Base-by-base conservation (phyloP, 2,888 invertebrate genomes). In the Oligia fasciuncula region DNA sequence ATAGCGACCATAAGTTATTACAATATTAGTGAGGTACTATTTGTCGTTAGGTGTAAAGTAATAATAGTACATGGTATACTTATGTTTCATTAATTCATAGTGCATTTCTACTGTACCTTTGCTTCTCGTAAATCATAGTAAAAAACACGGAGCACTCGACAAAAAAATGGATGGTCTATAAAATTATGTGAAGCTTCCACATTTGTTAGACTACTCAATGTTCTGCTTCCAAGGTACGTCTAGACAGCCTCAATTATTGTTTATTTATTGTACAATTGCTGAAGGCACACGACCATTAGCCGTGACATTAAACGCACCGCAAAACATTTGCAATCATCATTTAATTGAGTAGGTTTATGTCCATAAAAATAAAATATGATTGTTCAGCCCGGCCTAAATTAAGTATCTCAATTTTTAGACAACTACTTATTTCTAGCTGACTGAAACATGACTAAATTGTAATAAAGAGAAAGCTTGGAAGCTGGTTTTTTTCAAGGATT, bases 281-380 rank as follows among this genome's bases (percentile, higher is more conserved):
- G 73, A 72, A 66, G n/a, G 43, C 71, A 75, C 43, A 23, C 40
- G 19, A 70, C 70, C 57, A 82, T 80, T 87, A 85, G 69, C 80
- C 78, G 57, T 87, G 86, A 75, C 71, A 76, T 85, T 78, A 85
- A 77, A 80, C 40, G 35, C 35, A 63, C 43, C n/a, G 71, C 69
- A 71, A 79, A 74, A 68, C 62, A 62, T 76, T 80, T 62, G 17
- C 68, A 77, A 74, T 79, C 60, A 66, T 60, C 63, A 73, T 83
- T 78, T 63, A 35, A 62, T n/a, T 54, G 62, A 43, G 35, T 13
- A 49, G 29, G 40, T 49, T 57, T 73, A 66, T 14, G 43, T 35
- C 8, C 40, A 54, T 77, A 73, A 73, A 65, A 65, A 62, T 29
- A 29, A 40, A 40, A 40, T 40, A 40, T 40, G 40, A 72, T 68